Evolutionary conservation across 2,888 invertebrate species (phyloP), one percentile per base, ranked within the genome.

Genomic region (Aleiodes testaceus): DNA sequence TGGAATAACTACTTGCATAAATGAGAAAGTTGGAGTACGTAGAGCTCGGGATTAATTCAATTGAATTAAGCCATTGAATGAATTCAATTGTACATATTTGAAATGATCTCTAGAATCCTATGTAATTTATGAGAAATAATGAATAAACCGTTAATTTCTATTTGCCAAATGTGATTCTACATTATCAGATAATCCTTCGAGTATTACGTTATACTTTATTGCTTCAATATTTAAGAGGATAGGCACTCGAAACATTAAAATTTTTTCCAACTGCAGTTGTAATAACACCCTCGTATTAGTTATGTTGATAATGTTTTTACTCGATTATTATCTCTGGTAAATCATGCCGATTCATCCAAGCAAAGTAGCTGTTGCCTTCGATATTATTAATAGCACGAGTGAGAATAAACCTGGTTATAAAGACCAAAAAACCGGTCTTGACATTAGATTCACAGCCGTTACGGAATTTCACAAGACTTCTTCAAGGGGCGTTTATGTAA

Each of bases 371-470:
- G n/a, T n/a, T n/a, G n/a, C 36, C 5, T 61, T 45, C 30, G 36
- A 16, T 5, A 55, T 70, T 45, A 44, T 42, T 69, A 12, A 61
- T 22, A 20, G 49, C 44, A 18, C 18, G 6, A 44, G 49, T 47
- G 49, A 65, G 45, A 66, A 71, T 20, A 59, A 5, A 14, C 18
- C 18, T 16, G 64, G 6, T 22, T n/a, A 64, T 36, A 67, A 55
- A 44, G 49, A 16, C 42, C 47, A 64, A 45, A 66, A 70, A 70
- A 70, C 65, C 69, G 64, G 67, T 70, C 63, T 66, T 66, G 61
- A 49, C 63, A 69, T 64, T 69, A 72, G 61, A 61, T 53, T 63
- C 64, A 36, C 49, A 53, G 53, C 50, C 65, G 52, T 52, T 53
- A 55, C 55, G 67, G 55, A 67, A 69, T 71, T 9, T n/a, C 22